Evolutionary conservation across 2,888 invertebrate genomes (phyloP).

Genomic region (Himalopsyche japonica): DNA sequence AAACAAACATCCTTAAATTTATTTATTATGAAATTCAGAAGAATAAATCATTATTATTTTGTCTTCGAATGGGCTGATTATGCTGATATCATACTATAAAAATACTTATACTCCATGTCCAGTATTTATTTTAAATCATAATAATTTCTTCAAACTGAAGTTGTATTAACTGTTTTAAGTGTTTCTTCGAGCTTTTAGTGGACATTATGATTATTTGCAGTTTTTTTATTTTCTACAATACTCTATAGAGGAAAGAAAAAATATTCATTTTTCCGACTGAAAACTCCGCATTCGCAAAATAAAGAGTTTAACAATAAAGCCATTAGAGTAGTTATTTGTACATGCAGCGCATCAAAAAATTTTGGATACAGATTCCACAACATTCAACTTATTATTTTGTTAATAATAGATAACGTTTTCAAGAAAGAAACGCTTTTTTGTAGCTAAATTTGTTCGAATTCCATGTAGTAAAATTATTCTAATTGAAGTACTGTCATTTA

Average conservation of each 20-base stretch:
- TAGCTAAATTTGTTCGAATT: too few species aligned
- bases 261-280: background rate
- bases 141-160: background rate
- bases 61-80: too few species aligned
- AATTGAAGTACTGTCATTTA: too few species aligned
- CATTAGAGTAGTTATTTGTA: background rate
- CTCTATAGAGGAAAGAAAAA: background rate
- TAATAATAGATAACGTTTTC: background rate
- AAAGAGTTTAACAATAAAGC: background rate
- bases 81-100: background rate
- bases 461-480: too few species aligned
- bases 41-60: too few species aligned
- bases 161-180: background rate
- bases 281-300: background rate
- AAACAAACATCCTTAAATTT: too few species aligned
- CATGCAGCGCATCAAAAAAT: background rate
- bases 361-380: background rate
- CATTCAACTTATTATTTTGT: background rate
- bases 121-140: background rate
- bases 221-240: background rate
- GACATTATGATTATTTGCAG: background rate
- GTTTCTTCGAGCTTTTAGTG: background rate
- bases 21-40: too few species aligned
- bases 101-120: background rate
- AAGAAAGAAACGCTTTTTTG: background rate